Evolutionary conservation across 2,113 vertebrate genomes (phyloP), one percentile per base, ranked within the genome.

Genomic region (Phodopus roborovskii): DNA sequence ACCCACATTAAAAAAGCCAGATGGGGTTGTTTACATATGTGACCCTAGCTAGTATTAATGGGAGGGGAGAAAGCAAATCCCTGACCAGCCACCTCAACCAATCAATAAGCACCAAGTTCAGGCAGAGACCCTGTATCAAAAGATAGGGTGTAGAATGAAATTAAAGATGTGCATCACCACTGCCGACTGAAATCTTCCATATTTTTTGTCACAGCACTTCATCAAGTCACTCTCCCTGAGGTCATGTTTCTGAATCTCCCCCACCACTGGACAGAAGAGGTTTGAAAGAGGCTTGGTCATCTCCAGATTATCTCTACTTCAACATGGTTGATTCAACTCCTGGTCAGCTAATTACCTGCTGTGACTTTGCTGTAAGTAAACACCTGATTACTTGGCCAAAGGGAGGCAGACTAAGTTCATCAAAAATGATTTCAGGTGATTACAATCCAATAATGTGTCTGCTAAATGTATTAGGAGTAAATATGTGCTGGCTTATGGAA

Each of bases 361-460:
- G 1, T 48, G n/a, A 77, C 58, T 95, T 93, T 93, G 66, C 26
- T 88, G 45, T 48, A 81, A 9, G 62, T 85, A 88, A 0, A 88
- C 28, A 70, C 33, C 39, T 79, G 30, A 4, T 56, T 83, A 73
- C 45, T 90, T 26, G 50, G 79, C 24, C 62, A 79, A 4, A 84
- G 71, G n/a, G 20, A 58, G 8, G 62, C 78, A 90, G 11, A 87
- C 42, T 66, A 92, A 90, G 33, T 66, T 92, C 93, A 93, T 92
- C 48, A 92, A 87, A n/a, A 93, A 81, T 85, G 22, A 93, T 88
- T 74, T 22, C 20, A 12, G 60, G 42, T 66, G 79, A 92, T 92
- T 94, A 89, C 91, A 84, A 58, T 94, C 95, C 70, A 92, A 36
- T 45, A 39, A 92, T 15, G 5, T 22, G 84, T 92, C 81, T 66